Evolutionary conservation across 2,113 vertebrate species (phyloP).

Genomic region (Pithys albifrons): DNA sequence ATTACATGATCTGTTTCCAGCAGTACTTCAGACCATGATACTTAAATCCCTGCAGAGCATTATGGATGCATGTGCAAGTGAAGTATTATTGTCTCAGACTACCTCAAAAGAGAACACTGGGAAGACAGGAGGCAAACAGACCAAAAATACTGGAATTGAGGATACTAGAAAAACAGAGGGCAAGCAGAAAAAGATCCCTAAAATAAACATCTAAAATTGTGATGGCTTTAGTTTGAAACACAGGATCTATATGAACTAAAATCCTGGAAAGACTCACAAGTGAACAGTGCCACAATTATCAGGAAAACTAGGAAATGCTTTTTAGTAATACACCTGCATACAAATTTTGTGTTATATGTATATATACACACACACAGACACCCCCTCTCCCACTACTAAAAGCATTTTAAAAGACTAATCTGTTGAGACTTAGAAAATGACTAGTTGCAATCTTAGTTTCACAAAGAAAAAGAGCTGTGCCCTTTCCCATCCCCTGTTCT

Average conservation of each 20-base stretch:
- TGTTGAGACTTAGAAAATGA: neutral
- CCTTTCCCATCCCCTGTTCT: neutral
- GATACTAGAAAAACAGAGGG: neutral
- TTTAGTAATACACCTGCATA: neutral
- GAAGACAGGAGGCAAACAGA: neutral
- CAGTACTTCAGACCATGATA: neutral
- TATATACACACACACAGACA: neutral
- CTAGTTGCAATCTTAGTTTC: neutral
- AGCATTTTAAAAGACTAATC: neutral
- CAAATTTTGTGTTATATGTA: neutral
- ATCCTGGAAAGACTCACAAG: neutral
- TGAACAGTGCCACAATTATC: neutral
- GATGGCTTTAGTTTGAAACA: neutral
- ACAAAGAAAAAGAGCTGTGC: neutral
- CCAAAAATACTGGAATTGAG: neutral
- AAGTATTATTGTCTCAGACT: neutral
- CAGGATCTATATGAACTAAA: neutral
- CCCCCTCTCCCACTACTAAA: neutral
- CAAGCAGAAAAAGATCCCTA: neutral
- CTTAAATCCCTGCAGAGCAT: neutral
- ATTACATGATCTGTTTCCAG: neutral
- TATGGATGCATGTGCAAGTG: fast-evolving
- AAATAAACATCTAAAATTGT: neutral
- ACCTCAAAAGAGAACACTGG: neutral
- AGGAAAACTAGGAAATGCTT: neutral